Conservation (phyloP, 2,797 vertebrate genomes). For the Acanthopagrus latus region DNA sequence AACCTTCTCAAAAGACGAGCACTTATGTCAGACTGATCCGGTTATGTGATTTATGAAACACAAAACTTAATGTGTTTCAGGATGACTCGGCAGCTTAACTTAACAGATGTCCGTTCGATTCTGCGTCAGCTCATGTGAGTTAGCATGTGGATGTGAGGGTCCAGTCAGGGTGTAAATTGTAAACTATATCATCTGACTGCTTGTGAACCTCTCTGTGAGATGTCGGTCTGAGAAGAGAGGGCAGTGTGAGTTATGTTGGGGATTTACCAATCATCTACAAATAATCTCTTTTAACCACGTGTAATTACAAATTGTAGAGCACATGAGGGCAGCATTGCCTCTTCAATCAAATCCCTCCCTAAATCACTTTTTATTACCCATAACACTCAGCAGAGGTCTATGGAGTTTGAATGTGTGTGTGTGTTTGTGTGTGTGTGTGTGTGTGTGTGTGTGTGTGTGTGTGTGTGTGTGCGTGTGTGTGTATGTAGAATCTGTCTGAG, state of each 20-base stretch:
- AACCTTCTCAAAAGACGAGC: not conserved
- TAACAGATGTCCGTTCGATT: not conserved
- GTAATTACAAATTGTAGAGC: constrained; percentile 59
- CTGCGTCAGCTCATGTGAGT: not conserved
- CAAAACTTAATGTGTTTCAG: not conserved
- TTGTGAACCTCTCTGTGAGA: constrained; percentile 14
- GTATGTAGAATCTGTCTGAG: constrained; percentile 8
- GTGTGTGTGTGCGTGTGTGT: constrained; percentile 12
- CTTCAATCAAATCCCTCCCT: constrained; percentile 48
- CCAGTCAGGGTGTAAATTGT: not conserved
- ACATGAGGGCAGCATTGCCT: constrained; percentile 79
- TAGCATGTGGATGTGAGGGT: not conserved
- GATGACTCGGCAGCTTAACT: not conserved
- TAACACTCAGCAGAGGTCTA: constrained; percentile 42
- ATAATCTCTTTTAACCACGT: constrained; percentile 38
- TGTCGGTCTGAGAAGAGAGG: constrained; percentile 20
- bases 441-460: constrained; percentile 26
- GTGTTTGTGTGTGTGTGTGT: constrained; percentile 3
- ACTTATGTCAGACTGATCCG: not conserved
- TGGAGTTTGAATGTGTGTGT: constrained; percentile 11
- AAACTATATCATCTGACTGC: not conserved
- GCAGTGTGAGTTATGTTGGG: constrained; percentile 47
- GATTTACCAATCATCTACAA: constrained; percentile 48
- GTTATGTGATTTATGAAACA: not conserved
- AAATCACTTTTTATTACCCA: constrained; percentile 63